Base-by-base conservation (phyloP, 2,888 invertebrate genomes). In the Hanleya hanleyi region DNA sequence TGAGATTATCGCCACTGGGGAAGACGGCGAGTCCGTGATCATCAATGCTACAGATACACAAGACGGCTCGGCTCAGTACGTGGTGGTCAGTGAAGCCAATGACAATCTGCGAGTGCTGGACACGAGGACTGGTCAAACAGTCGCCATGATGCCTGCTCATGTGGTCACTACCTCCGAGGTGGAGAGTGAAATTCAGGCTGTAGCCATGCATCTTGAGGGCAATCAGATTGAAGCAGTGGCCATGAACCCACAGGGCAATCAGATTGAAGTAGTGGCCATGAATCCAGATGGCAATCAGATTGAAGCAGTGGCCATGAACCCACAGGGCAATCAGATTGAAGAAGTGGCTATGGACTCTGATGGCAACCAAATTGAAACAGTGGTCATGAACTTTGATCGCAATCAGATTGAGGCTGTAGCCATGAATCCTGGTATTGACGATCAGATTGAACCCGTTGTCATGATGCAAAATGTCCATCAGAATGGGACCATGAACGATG, bases 61-160 rank as follows among this genome's bases (percentile, higher is more conserved):
- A 6, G 82, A 83, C 33, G 70, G 67, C 18, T 65, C 69, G 1
- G 50, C 69, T 32, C 71, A 71, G 1, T 83, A 82, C 50, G 73
- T 84, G 6, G 79, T 84, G 0, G 76, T 84, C 47, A 81, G 78
- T n/a, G 76, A 78, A 9, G 66, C 70, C 1, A 79, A 73, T 0
- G 73, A 78, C 37, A 78, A 76, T 18, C 76, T 84, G 65, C 81
- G 78, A 66, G 78, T 86, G 5, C 67, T 86, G 0, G 80, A 84
- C 72, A 79, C 78, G 22, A 78, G 68, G 49, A 81, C 83, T 4
- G 84, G 83, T n/a, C 78, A 83, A 70, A 81, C 81, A 18, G 70
- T 85, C 3, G 83, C 84, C 29, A 78, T 75, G 38, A 75, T 80
- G 38, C 68, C 68, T 3, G 77, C 74, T 0, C 9, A 62, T 72